Percentiles rank a stretch among this genome's conserved stretches.
These are phyloP conservation scores for Oreohelix idahoensis DNA, from an alignment of 1,140 invertebrate species.

Conservation along the genomic window DNA sequence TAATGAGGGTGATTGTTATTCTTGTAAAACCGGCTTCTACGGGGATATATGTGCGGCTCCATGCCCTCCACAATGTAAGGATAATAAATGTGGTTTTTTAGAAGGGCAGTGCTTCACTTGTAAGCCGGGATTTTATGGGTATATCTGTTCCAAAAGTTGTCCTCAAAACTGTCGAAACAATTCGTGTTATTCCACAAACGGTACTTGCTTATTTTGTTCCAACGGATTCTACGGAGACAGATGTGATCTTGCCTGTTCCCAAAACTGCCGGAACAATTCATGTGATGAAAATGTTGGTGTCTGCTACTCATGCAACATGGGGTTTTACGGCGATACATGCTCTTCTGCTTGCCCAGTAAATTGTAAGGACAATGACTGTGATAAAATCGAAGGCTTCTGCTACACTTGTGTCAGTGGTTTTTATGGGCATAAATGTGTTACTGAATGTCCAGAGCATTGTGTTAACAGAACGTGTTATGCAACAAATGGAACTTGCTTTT, in stretches of 20 bases:
- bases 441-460: background rate
- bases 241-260: background rate
- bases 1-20: background rate
- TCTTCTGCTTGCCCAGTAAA: background rate
- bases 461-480: background rate
- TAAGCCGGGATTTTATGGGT: background rate
- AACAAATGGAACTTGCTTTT: background rate
- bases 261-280: background rate
- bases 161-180: background rate
- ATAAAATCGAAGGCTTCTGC: background rate
- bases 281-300: background rate
- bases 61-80: background rate
- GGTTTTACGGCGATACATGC: background rate
- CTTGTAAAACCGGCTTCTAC: background rate
- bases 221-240: background rate
- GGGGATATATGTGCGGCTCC: background rate
- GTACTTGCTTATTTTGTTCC: background rate
- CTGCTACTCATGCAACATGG: background rate
- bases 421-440: background rate
- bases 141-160: background rate
- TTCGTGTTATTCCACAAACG: background rate
- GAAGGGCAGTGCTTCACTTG: background rate
- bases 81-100: background rate
- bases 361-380: background rate
- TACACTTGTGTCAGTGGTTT: background rate